Conservation (phyloP, 2,113 vertebrate genomes). For the Cygnus buccinator region DNA sequence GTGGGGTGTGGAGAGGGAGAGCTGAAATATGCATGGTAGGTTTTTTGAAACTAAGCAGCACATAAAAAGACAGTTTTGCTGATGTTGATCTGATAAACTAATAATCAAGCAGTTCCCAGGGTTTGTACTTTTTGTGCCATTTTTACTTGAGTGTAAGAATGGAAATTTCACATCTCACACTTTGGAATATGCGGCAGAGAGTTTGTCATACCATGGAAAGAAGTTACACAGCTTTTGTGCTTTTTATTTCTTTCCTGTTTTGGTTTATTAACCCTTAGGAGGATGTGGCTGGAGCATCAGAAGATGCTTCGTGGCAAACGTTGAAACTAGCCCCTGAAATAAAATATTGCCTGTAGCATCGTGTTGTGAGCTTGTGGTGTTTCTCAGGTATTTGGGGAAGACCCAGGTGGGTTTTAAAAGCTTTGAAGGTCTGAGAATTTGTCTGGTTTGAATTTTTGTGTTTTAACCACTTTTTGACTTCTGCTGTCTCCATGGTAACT, state of each 20-base stretch:
- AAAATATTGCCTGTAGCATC: neutral
- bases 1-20: constrained; percentile 55
- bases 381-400: neutral
- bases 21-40: constrained; percentile 41
- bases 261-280: neutral
- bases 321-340: neutral
- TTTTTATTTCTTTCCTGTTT: neutral
- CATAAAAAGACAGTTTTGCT: constrained; percentile 46
- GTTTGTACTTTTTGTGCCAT: neutral
- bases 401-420: neutral
- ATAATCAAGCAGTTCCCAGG: neutral
- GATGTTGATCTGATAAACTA: constrained; percentile 36
- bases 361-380: neutral
- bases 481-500: neutral
- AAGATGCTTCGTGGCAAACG: neutral
- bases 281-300: neutral
- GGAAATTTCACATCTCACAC: constrained; percentile 9
- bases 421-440: neutral
- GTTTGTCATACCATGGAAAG: neutral
- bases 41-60: constrained; percentile 54
- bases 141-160: constrained; percentile 44
- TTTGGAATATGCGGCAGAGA: neutral
- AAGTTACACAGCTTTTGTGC: neutral
- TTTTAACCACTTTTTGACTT: neutral
- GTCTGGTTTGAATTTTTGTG: neutral